Conservation (phyloP, 2,888 invertebrate genomes). For the Mamestra brassicae region DNA sequence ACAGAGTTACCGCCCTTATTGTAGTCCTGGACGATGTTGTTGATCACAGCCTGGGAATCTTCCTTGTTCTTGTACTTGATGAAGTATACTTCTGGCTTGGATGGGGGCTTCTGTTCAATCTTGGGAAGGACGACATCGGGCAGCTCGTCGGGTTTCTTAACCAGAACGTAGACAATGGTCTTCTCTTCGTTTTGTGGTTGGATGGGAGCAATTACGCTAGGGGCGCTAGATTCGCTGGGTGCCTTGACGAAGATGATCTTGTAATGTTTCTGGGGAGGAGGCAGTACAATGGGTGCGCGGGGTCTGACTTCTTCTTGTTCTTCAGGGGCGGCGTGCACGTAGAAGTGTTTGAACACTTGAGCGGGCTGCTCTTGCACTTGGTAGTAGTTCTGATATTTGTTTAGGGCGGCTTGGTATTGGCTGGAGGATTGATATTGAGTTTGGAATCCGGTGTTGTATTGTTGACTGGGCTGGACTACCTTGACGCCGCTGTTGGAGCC, state of each 20-base stretch:
- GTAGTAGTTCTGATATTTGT: slow-evolving; percentile 90
- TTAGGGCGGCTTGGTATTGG: slow-evolving; percentile 66
- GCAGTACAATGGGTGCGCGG: slow-evolving; percentile 90
- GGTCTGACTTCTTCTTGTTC: slow-evolving; percentile 89
- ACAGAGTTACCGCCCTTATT: slow-evolving; percentile 70
- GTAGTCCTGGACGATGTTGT: slow-evolving; percentile 86
- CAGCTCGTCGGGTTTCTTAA: slow-evolving; percentile 94
- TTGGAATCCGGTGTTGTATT: slow-evolving; percentile 43
- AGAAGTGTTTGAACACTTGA: slow-evolving; percentile 92
- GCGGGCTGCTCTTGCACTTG: slow-evolving; percentile 94
- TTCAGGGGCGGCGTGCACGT: slow-evolving; percentile 87
- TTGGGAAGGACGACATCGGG: slow-evolving; percentile 93
- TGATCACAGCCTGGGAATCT: slow-evolving; percentile 85
- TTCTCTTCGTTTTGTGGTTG: slow-evolving; percentile 93
- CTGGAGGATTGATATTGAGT: slow-evolving; percentile 68
- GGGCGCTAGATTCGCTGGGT: slow-evolving; percentile 92
- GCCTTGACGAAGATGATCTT: slow-evolving; percentile 96
- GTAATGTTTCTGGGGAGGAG: slow-evolving; percentile 94
- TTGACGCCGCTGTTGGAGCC: slow-evolving; percentile 29
- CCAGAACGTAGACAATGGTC: slow-evolving; percentile 94
- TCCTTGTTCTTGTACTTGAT: slow-evolving; percentile 94
- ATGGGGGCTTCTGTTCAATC: slow-evolving; percentile 93
- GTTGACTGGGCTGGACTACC: slow-evolving; percentile 50
- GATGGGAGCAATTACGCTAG: slow-evolving; percentile 92
- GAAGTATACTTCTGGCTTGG: slow-evolving; percentile 95